Conservation (phyloP, 2,113 vertebrate species). For the Heloderma charlesbogerti region DNA sequence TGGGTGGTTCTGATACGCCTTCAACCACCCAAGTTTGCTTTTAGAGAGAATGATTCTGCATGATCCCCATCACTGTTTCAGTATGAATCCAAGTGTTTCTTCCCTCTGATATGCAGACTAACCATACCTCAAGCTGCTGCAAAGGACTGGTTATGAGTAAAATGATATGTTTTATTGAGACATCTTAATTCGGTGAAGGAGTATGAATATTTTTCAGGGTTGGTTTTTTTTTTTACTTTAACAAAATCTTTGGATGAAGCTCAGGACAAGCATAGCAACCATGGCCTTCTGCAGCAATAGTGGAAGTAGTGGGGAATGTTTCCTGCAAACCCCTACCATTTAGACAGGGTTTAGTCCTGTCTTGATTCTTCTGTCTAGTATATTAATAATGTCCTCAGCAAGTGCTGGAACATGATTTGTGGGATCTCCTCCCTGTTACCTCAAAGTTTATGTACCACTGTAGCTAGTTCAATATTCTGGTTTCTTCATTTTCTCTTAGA, state of each 20-base stretch:
- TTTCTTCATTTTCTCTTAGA: slow-evolving; percentile 76
- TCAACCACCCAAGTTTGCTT: no score
- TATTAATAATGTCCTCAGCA: neutral
- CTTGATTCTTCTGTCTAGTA: neutral
- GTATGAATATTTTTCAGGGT: neutral
- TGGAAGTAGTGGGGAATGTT: neutral
- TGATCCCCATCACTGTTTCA: no score
- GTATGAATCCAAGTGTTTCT: neutral
- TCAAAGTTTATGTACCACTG: neutral
- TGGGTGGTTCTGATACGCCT: no score
- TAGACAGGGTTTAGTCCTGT: neutral
- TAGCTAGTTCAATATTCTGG: neutral
- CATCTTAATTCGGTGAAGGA: neutral
- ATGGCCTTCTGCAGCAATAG: neutral
- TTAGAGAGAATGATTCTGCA: no score
- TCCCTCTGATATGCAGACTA: neutral
- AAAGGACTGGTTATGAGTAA: neutral
- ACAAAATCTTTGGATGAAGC: neutral
- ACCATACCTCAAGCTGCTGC: neutral
- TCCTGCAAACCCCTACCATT: no score
- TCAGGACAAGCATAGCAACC: neutral
- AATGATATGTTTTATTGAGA: neutral
- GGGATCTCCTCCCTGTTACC: neutral
- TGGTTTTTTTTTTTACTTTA: neutral
- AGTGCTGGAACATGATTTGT: neutral